Percentiles rank a stretch among this genome's conserved stretches.
phyloP scores from a whole-genome alignment of 2,113 vertebrate species.

The Origma solitaria region DNA sequence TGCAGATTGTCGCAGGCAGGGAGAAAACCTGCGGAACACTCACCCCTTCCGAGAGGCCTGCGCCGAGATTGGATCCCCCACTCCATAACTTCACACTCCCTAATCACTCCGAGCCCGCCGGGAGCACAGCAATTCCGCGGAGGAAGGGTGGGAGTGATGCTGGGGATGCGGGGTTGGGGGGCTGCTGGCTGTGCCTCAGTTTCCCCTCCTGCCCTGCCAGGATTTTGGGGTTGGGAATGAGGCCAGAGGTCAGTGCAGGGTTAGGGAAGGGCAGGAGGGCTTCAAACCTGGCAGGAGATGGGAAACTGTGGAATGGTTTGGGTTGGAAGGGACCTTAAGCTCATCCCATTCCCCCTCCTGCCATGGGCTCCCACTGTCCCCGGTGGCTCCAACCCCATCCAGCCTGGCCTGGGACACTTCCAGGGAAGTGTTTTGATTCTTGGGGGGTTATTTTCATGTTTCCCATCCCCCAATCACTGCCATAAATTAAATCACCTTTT shows the following conservation, averaged over 20 bases:
- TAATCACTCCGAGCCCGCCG: conserved; percentile 7
- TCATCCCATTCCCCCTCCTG: too few species aligned
- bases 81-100: conserved; percentile 44
- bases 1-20: conserved; percentile 68
- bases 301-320: too few species aligned
- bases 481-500: not conserved
- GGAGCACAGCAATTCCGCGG: not conserved
- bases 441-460: not conserved
- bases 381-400: not conserved
- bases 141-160: not conserved
- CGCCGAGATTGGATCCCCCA: conserved; percentile 50
- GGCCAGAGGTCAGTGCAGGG: not conserved
- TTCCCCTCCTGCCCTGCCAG: not conserved
- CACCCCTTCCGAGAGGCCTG: not conserved
- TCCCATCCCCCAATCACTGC: not conserved
- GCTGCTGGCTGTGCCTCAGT: not conserved
- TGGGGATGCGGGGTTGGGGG: not conserved
- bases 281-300: not conserved
- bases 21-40: conserved; percentile 29
- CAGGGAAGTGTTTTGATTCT: not conserved
- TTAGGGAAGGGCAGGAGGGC: not conserved
- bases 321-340: too few species aligned
- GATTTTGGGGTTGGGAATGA: not conserved
- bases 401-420: not conserved
- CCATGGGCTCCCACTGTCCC: not conserved